phyloP scores from a whole-genome alignment of 2,888 invertebrate species.

The Drosophila gaucha region DNA sequence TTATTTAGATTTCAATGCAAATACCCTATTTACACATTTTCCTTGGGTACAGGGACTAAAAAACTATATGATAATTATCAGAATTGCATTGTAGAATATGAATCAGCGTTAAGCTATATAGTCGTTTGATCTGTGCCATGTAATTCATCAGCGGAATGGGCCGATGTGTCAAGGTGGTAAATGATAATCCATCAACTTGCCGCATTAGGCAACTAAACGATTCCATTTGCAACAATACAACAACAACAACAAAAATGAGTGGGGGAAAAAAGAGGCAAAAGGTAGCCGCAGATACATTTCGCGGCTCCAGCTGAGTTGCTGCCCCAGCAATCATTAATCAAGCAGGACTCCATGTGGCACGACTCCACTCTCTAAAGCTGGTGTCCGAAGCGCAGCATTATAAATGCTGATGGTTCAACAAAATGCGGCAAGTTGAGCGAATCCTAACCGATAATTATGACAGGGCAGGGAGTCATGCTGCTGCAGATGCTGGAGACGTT shows the following conservation, averaged over 20 bases:
- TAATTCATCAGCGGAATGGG: slow-evolving; percentile 52
- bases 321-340: slow-evolving; percentile 81
- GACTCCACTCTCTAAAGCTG: not conserved
- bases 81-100: not conserved
- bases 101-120: not conserved
- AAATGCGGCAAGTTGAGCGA: slow-evolving; percentile 76
- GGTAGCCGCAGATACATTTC: slow-evolving; percentile 78
- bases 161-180: slow-evolving; percentile 41
- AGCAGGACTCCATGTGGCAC: slow-evolving; percentile 47
- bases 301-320: slow-evolving; percentile 58
- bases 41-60: no score
- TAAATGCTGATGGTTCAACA: slow-evolving; percentile 76
- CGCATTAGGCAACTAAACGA: slow-evolving; percentile 82
- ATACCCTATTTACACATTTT: no score
- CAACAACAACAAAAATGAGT: not conserved
- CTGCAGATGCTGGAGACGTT: slow-evolving; percentile 8
- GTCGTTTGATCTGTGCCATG: slow-evolving; percentile 36
- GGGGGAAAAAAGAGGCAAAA: slow-evolving; percentile 38
- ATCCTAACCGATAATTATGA: slow-evolving; percentile 82
- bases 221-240: slow-evolving; percentile 64
- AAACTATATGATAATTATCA: not conserved
- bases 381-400: slow-evolving; percentile 29
- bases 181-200: slow-evolving; percentile 73
- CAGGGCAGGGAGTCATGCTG: slow-evolving; percentile 79
- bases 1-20: no score